Evolutionary conservation across 2,888 invertebrate genomes (phyloP), one percentile per base, ranked within the genome.

Genomic region (Apamea monoglypha): DNA sequence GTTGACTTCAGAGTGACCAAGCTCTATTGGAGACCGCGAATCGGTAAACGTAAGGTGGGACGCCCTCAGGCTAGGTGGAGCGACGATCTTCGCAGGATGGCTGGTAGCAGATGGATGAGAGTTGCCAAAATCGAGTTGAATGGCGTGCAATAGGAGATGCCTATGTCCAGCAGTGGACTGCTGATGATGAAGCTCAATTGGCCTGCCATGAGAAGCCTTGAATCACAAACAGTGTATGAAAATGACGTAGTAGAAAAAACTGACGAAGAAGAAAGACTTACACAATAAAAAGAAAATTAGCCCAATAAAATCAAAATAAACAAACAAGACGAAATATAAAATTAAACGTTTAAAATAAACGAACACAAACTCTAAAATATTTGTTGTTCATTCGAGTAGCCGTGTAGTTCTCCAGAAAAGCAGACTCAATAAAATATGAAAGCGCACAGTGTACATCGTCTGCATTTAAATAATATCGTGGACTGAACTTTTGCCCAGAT

Each of bases 391-490:
- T 82, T 80, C 76, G 59, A 76, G 70, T 75, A 80, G 25, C 50
- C 40, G 64, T 70, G 76, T 75, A 80, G 89, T 87, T 91, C 53
- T 90, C 61, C 71, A 82, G 79, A 84, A 81, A 80, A 56, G 79
- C 80, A 88, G 79, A 81, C 76, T 80, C 78, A 69, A 88, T 89
- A 87, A 88, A 88, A 88, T 90, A 89, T 91, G 85, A 90, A 82
- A 78, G 81, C 84, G 89, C 84, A 81, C 85, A 88, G 88, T 90
- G 88, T 91, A 93, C 92, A 90, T 80, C 87, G 89, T 90, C 91
- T 93, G 93, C 92, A 93, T 94, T 95, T 92, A 92, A 94, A 93
- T 93, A 94, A 91, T 91, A 92, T 90, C 92, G 91, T 91, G 90
- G 88, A 90, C 82, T 91, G 89, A 94, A 94, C 91, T 94, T 93